Conservation (phyloP, 2,113 vertebrate genomes). For the Microcebus tavaratra region DNA sequence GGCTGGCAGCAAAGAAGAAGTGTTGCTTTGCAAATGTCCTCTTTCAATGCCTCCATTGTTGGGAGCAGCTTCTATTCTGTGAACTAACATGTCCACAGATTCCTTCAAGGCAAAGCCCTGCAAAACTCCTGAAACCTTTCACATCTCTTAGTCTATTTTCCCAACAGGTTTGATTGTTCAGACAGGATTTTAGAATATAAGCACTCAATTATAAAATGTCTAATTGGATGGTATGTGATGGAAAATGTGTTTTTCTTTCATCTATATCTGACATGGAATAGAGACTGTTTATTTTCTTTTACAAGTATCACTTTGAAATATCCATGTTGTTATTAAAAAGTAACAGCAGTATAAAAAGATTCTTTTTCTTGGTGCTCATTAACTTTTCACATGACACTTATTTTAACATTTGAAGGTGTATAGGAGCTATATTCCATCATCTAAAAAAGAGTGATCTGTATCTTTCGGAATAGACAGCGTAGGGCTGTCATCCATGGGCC, state of each 20-base stretch:
- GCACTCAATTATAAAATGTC: neutral
- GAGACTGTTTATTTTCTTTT: neutral
- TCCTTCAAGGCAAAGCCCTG: too few species aligned
- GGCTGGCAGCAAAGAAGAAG: too few species aligned
- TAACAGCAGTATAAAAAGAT: neutral
- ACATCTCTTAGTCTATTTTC: too few species aligned
- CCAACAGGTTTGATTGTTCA: neutral
- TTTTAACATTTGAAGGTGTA: neutral
- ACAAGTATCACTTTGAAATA: neutral
- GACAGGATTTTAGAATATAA: neutral
- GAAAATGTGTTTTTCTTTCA: neutral
- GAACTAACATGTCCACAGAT: too few species aligned
- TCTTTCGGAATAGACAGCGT: neutral
- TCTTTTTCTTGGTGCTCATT: neutral
- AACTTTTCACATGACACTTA: neutral
- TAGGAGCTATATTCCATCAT: neutral
- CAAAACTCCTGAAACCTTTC: too few species aligned
- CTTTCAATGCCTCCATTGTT: too few species aligned
- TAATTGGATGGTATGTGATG: neutral
- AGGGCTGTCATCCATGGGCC: neutral
- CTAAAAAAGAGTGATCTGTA: neutral
- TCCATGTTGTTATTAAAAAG: constrained; percentile 19
- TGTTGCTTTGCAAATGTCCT: too few species aligned
- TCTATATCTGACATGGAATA: neutral
- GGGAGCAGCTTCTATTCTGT: too few species aligned